These are phyloP conservation scores for Liparis tanakae DNA, from an alignment of 2,797 vertebrate species.

Conservation along the genomic window DNA sequence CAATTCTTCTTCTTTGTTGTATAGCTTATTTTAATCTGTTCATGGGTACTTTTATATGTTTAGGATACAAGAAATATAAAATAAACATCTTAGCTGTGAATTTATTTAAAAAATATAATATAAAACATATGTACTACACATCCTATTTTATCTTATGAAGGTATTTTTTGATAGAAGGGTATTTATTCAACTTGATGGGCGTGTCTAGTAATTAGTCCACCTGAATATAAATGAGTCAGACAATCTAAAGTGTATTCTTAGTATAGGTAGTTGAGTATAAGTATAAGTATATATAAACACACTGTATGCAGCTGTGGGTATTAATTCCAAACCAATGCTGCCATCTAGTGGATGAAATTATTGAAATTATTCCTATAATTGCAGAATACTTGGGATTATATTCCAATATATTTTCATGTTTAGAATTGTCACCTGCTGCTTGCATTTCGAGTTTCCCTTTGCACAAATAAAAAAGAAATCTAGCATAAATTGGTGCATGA, in stretches of 20 bases:
- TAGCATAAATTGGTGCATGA: background rate
- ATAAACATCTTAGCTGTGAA: background rate
- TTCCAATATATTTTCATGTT: background rate
- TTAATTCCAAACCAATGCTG: constrained; percentile 16
- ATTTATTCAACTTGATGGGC: background rate
- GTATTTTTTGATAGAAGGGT: background rate
- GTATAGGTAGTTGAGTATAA: background rate
- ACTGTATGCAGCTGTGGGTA: background rate
- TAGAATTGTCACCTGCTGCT: background rate
- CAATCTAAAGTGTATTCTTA: background rate
- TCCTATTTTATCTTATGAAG: background rate
- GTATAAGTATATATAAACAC: background rate
- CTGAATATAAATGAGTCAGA: background rate
- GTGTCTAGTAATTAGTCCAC: background rate
- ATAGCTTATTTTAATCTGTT: background rate
- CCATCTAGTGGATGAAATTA: constrained; percentile 51
- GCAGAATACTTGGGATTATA: background rate
- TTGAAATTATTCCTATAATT: background rate
- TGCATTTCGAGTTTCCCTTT: background rate
- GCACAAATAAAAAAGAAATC: background rate
- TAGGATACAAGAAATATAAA: background rate
- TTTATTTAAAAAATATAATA: background rate
- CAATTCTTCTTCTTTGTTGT: background rate
- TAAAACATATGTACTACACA: background rate
- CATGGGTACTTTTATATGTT: background rate